Evolutionary conservation across 2,888 invertebrate genomes (phyloP), one percentile per base, ranked within the genome.

Genomic region (Drosophila yooni): DNA sequence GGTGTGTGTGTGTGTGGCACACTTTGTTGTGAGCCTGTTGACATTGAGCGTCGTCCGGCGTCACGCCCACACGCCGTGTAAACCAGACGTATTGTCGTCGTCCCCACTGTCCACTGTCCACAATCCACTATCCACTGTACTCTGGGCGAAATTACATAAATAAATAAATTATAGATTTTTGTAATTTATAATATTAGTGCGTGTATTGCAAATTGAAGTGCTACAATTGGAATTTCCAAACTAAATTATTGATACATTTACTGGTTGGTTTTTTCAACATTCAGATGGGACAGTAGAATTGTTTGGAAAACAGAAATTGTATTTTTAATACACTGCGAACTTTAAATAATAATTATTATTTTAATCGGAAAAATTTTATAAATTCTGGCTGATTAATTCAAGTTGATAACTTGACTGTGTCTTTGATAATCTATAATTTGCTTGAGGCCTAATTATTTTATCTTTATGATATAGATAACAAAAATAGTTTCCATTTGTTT

Each of bases 21-120:
- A 81, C 78, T 81, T 79, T 74, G 65, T 56, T 62, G 76, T 76
- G 82, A 81, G 88, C 88, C 88, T 64, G 88, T 66, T 86, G 88
- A 83, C 88, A 83, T 88, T 83, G 83, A 83, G 78, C 68, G 76
- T 43, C 48, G 81, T 74, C 61, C 69, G 54, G 48, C 38, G 65
- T 46, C 50, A 62, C 58, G 61, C 63, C 66, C 67, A 33, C 33
- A 33, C 31, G 34, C 51, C 72, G 74, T 59, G 53, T 53, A 65
- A 15, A 67, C 60, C 78, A 82, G 84, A 67, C 84, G 27, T 48
- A 36, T 38, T 83, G 78, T 81, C 70, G 62, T 63, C 31, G 15
- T 13, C 10, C 21, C 66, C 48, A 52, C 51, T 65, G 57, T 82
- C 13, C 27, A 15, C 52, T 65, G 57, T 82, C 13, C 27, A 15